Percentiles rank a stretch among this genome's conserved stretches.
phyloP scores from a whole-genome alignment of 2,888 invertebrate species.

The Pyrocoelia pectoralis region DNA sequence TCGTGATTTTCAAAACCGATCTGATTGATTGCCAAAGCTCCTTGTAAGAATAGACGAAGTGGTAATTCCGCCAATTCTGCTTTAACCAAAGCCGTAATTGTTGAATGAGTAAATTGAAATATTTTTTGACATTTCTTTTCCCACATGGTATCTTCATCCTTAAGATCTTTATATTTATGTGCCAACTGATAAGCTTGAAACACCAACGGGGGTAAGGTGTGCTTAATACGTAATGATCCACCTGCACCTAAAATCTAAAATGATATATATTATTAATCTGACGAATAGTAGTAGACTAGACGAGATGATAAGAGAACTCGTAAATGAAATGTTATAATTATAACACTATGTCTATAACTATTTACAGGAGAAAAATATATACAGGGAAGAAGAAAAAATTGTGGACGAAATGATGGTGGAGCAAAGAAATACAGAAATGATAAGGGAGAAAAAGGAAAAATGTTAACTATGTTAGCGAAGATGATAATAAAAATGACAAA shows the following conservation, averaged over 20 bases:
- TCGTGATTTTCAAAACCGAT: constrained; percentile 95
- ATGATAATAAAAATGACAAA: too few relatives aligned
- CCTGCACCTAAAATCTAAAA: constrained; percentile 80
- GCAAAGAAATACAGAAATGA: too few relatives aligned
- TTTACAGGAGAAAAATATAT: too few relatives aligned
- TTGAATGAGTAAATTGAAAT: constrained; percentile 97
- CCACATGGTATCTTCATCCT: constrained; percentile 94
- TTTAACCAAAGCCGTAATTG: constrained; percentile 92
- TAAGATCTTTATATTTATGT: constrained; percentile 79
- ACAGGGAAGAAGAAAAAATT: too few relatives aligned
- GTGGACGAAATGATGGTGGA: too few relatives aligned
- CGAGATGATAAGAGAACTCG: too few relatives aligned
- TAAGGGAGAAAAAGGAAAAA: too few relatives aligned
- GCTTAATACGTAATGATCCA: constrained; percentile 86
- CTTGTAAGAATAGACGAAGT: constrained; percentile 92
- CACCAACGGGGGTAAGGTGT: constrained; percentile 92
- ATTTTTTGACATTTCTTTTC: constrained; percentile 98
- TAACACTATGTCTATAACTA: too few relatives aligned
- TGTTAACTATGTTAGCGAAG: too few relatives aligned
- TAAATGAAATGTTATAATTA: too few relatives aligned
- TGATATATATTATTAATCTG: too few relatives aligned
- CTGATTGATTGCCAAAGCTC: constrained; percentile 91
- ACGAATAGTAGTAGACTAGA: too few relatives aligned
- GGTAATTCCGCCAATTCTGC: constrained; percentile 95
- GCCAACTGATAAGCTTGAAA: constrained; percentile 94